phyloP scores from a whole-genome alignment of 2,113 vertebrate genomes.

The Cheirogaleus medius region DNA sequence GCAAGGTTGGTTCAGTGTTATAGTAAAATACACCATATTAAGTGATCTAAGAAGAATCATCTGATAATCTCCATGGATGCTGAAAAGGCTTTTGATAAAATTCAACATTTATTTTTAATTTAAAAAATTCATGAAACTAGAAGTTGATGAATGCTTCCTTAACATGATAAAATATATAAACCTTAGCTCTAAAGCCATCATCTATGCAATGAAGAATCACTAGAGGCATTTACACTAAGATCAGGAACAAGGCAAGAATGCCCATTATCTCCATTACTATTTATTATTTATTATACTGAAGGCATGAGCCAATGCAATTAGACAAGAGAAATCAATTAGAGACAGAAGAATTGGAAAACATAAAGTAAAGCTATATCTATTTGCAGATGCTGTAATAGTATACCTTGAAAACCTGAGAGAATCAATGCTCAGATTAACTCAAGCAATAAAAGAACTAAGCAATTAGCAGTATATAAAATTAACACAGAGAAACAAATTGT shows the following conservation, averaged over 20 bases:
- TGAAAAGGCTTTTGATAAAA: slow-evolving; percentile 37
- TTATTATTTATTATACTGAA: background rate
- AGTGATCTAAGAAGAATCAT: background rate
- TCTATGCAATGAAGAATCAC: background rate
- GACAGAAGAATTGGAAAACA: background rate
- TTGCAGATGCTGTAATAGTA: background rate
- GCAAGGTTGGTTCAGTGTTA: background rate
- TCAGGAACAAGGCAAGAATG: background rate
- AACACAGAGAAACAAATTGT: background rate
- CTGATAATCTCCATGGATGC: background rate
- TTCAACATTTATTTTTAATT: slow-evolving; percentile 10
- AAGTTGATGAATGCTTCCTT: background rate
- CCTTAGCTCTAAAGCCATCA: background rate
- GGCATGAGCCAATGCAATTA: background rate
- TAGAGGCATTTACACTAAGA: background rate
- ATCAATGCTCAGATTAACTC: background rate
- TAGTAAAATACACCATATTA: background rate
- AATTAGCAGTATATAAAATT: background rate
- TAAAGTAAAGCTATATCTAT: background rate
- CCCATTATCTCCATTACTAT: background rate
- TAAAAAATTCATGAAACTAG: slow-evolving; percentile 1
- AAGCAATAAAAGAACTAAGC: slow-evolving; percentile 12
- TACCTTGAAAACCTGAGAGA: background rate
- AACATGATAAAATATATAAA: slow-evolving; percentile 15
- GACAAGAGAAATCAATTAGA: background rate